phyloP scores from a whole-genome alignment of 92 coral and sea anemone species.

The Zoanthus sociatus region DNA sequence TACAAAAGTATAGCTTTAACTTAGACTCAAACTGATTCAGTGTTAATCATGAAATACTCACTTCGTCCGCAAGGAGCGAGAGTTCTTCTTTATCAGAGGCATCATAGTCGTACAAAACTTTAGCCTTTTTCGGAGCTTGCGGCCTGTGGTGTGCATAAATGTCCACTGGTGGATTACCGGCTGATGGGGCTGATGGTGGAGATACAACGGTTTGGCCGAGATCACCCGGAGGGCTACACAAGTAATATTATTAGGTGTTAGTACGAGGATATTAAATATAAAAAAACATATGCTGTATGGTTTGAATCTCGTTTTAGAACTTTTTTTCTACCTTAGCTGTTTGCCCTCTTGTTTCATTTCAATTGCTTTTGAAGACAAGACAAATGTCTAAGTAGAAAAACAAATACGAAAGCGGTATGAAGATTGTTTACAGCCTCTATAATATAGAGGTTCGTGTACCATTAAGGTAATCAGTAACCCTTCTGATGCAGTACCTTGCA shows the following conservation, averaged over 20 bases:
- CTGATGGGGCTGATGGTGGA: slow-evolving; percentile 78
- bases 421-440: too few relatives aligned
- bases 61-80: slow-evolving; percentile 98
- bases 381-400: too few relatives aligned
- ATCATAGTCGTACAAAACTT: slow-evolving; percentile 95
- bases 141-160: slow-evolving; percentile 75
- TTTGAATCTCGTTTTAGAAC: too few relatives aligned
- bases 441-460: background rate
- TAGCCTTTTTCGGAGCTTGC: slow-evolving; percentile 87
- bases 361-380: too few relatives aligned
- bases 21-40: too few relatives aligned
- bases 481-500: background rate
- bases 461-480: background rate
- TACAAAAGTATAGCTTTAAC: too few relatives aligned
- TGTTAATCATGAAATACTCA: slow-evolving; percentile 34
- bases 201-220: slow-evolving; percentile 61
- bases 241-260: background rate
- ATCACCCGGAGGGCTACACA: slow-evolving; percentile 79
- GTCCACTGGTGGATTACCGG: slow-evolving; percentile 73
- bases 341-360: too few relatives aligned
- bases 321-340: too few relatives aligned
- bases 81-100: slow-evolving; percentile 93
- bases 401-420: too few relatives aligned
- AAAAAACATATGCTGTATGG: too few relatives aligned
- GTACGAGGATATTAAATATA: too few relatives aligned